Percentiles rank a stretch among this genome's conserved stretches.
Evolutionary conservation across 2,797 vertebrate species (phyloP).

Genomic region (Megaceryle alcyon): DNA sequence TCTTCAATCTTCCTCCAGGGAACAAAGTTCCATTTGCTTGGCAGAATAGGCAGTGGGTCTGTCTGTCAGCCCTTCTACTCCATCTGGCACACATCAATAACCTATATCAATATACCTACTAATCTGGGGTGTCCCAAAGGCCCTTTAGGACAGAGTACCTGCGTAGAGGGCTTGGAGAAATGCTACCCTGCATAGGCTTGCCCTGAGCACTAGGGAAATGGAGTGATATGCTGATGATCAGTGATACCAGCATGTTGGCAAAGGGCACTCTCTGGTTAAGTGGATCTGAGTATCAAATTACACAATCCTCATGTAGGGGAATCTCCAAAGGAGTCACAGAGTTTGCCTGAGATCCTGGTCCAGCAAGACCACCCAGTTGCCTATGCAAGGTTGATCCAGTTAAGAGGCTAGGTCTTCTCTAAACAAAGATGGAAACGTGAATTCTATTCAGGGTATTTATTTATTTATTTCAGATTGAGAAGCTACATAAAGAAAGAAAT

Average conservation of each 20-base stretch:
- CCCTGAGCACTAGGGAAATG: neutral
- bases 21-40: neutral
- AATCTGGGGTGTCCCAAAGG: neutral
- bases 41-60: neutral
- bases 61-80: neutral
- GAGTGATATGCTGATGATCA: neutral
- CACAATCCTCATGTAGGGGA: neutral
- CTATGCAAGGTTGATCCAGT: neutral
- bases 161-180: neutral
- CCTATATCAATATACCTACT: neutral
- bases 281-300: neutral
- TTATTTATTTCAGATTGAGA: conserved; percentile 64
- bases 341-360: neutral
- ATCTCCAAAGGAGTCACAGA: neutral
- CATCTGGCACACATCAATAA: too few relatives aligned
- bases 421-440: neutral
- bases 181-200: accelerated
- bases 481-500: conserved; percentile 44
- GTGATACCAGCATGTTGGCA: neutral
- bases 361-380: neutral
- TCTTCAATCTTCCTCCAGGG: neutral
- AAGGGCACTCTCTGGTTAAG: neutral
- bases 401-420: neutral
- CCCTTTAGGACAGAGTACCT: neutral
- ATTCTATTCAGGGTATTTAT: neutral